Conservation (phyloP, 1,140 invertebrate species). For the Harpegnathos saltator region DNA sequence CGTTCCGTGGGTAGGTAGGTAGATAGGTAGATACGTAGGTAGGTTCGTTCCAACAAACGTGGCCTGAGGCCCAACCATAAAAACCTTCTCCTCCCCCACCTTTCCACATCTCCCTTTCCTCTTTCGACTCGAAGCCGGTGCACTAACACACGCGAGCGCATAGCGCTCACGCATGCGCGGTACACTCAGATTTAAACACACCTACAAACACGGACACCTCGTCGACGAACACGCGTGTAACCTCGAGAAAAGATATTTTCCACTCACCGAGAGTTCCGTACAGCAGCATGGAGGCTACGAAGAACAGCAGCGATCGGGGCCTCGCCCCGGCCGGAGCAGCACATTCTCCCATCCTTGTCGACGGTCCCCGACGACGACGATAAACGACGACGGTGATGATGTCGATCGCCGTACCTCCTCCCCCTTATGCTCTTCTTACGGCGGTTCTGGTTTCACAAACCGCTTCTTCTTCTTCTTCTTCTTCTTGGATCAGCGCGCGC, state of each 20-base stretch:
- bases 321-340: conserved; percentile 66
- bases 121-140: background rate
- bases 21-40: too few relatives aligned
- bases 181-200: conserved; percentile 36
- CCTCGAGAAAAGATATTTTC: conserved; percentile 59
- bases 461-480: too few relatives aligned
- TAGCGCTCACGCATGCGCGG: conserved; percentile 60
- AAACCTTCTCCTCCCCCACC: background rate
- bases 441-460: background rate
- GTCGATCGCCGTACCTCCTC: background rate
- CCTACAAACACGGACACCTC: conserved; percentile 8
- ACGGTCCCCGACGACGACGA: conserved; percentile 11
- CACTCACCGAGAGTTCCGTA: conserved; percentile 75
- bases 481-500: background rate
- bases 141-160: conserved; percentile 31
- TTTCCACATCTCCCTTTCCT: background rate
- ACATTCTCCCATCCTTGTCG: conserved; percentile 32
- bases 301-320: conserved; percentile 36
- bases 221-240: conserved; percentile 16
- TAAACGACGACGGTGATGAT: background rate
- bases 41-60: conserved; percentile 3
- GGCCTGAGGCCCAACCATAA: conserved; percentile 58
- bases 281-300: conserved; percentile 60
- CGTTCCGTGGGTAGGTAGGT: too few relatives aligned
- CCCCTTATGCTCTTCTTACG: background rate